These are phyloP conservation scores for Oreamnos americanus DNA, from an alignment of 2,113 vertebrate species.

Conservation along the genomic window DNA sequence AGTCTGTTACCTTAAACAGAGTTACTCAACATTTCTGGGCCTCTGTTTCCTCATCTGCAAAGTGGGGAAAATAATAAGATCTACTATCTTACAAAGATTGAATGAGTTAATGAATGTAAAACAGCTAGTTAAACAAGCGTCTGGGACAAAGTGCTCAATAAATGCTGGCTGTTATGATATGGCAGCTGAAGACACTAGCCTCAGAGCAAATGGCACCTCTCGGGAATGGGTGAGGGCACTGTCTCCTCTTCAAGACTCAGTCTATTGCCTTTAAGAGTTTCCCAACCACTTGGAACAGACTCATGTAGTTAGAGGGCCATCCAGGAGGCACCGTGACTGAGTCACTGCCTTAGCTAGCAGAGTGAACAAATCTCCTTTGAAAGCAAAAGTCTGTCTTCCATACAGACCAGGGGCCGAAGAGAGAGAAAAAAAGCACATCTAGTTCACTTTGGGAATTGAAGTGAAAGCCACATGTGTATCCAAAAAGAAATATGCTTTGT, in stretches of 20 bases:
- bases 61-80: not conserved
- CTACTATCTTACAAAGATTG: not conserved
- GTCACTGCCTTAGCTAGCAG: not conserved
- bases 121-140: not conserved
- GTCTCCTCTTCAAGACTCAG: not conserved
- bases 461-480: constrained; percentile 23
- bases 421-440: constrained; percentile 11
- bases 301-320: not conserved
- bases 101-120: not conserved
- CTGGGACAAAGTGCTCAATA: not conserved
- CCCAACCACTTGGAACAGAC: not conserved
- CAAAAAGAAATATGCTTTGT: constrained; percentile 9
- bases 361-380: constrained; percentile 34
- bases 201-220: not conserved
- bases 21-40: not conserved
- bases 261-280: not conserved
- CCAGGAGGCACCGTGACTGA: not conserved
- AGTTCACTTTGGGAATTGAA: constrained; percentile 38
- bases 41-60: not conserved
- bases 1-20: not conserved
- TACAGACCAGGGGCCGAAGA: not conserved
- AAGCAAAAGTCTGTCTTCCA: constrained; percentile 30
- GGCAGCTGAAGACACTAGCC: not conserved
- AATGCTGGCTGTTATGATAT: not conserved
- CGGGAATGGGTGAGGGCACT: not conserved